Base-by-base conservation (phyloP, 2,888 invertebrate genomes). In the Andrena bucephala region DNA sequence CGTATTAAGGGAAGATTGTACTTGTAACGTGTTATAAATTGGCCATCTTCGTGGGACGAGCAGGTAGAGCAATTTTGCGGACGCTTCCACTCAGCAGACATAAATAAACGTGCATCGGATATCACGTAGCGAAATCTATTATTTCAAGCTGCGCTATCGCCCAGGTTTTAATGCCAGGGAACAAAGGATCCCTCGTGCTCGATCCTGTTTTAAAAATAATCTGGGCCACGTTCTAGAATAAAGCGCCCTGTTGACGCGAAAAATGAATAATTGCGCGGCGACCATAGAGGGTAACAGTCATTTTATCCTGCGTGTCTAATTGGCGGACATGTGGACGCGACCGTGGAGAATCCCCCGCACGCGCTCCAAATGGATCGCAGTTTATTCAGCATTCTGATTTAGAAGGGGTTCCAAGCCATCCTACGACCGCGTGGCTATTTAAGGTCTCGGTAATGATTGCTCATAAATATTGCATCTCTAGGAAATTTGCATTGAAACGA, bases 1-100 rank as follows among this genome's bases (percentile, higher is more conserved):
- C 67, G 69, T 83, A 81, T 89, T 85, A 89, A 85, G 85, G 83
- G 85, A 70, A 57, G 81, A 88, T 85, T 80, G 85, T 90, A 92
- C 92, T 92, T 91, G 92, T 91, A 91, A 90, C 88, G 76, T 80
- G 87, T 91, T 90, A 91, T 90, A 91, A 90, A 92, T 93, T 90
- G 88, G 84, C 83, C 80, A 86, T 87, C 84, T 85, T 80, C 73
- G 65, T 80, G 75, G 57, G 69, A 74, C 79, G 73, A 60, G 85
- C 89, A 91, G 91, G 90, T 90, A 91, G 86, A 86, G 78, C 52
- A 70, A 57, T 73, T 27, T 29, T 27, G 20, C 29, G 2, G 1
- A 13, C 65, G 16, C 20, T 50, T 52, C 16, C 3, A 33, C 70
- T 31, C 36, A 16, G 24, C 29, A 13, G 29, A 24, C 59, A 4